Base-by-base conservation (phyloP, 2,797 vertebrate species). In the Lates japonicus region DNA sequence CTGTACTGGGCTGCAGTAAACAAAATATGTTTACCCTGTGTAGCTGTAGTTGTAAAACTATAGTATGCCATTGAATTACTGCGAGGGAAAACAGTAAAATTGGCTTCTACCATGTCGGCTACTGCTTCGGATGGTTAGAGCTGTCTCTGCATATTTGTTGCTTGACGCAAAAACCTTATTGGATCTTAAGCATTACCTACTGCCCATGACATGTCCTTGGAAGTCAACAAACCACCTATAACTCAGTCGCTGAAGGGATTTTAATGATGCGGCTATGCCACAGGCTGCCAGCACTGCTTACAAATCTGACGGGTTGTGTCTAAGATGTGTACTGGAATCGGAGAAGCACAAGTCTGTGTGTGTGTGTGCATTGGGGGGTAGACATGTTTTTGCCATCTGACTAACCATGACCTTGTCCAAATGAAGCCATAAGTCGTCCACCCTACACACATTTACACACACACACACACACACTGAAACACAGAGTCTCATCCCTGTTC, bases 181-280 rank as follows among this genome's bases (percentile, higher is more conserved):
- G 87, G 85, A 86, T 88, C 86, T 85, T 78, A 84, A 85, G 90
- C 86, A 82, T 87, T 88, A 87, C 90, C 90, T 91, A 89, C 88
- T 72, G 76, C 82, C 82, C 74, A 81, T 88, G 90, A 90, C 91
- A 86, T 84, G 88, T 88, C 91, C 91, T 92, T 93, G 90, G 88
- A 91, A 93, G 90, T 92, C 87, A 90, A 91, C 88, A 92, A 89
- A 91, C 88, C 86, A 92, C 90, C 93, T 88, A 92, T 89, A 94
- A 93, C 86, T 94, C 90, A 93, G 87, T 70, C 31, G 80, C 87
- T 86, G 89, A 90, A 81, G 88, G 85, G 88, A 86, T 83, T 92
- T 92, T 92, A 90, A 91, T 85, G 89, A 92, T 88, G 88, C 76
- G 81, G 72, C 87, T 70, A 5, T 91, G 82, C 88, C 88, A 92